These are phyloP conservation scores for Drosophila emarginata DNA, from an alignment of 2,888 invertebrate genomes.

Conservation along the genomic window DNA sequence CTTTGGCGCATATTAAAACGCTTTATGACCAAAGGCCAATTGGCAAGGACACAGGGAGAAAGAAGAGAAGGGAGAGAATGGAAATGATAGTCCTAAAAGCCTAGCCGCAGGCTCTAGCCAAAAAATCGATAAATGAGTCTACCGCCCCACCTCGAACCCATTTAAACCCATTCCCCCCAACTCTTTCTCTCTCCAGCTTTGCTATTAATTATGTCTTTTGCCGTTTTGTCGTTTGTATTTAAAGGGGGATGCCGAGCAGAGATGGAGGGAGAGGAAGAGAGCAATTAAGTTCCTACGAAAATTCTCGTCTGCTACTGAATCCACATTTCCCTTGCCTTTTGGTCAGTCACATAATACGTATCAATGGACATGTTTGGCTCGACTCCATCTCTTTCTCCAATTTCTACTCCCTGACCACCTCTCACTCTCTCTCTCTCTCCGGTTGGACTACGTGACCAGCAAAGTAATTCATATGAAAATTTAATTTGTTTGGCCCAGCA, in stretches of 20 bases:
- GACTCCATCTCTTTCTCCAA: constrained; percentile 3
- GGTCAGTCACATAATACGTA: constrained; percentile 72
- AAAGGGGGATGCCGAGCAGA: constrained; percentile 64
- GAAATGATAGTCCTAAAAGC: constrained; percentile 29
- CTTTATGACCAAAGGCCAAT: constrained; percentile 74
- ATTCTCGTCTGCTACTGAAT: constrained; percentile 43
- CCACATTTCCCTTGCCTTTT: constrained; percentile 23
- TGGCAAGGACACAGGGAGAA: constrained; percentile 22
- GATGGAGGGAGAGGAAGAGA: constrained; percentile 23
- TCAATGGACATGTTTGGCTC: constrained; percentile 64
- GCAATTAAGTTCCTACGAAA: constrained; percentile 22
- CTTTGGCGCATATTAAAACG: constrained; percentile 69
- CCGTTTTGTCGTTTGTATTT: constrained; percentile 73
- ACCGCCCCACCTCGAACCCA: neutral
- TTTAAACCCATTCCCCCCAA: neutral
- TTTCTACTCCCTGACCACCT: constrained; percentile 11
- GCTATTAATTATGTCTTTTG: constrained; percentile 77
- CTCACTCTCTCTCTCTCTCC: constrained; percentile 22
- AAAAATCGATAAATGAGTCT: constrained; percentile 62
- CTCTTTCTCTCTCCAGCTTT: constrained; percentile 8
- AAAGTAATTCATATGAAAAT: constrained; percentile 75
- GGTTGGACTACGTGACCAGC: constrained; percentile 66
- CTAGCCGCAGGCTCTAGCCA: constrained; percentile 26
- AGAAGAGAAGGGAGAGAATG: neutral
- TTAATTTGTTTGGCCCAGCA: constrained; percentile 59